These are phyloP conservation scores for Steinernema khuongi DNA, from an alignment of 1,140 invertebrate genomes.

Conservation along the genomic window DNA sequence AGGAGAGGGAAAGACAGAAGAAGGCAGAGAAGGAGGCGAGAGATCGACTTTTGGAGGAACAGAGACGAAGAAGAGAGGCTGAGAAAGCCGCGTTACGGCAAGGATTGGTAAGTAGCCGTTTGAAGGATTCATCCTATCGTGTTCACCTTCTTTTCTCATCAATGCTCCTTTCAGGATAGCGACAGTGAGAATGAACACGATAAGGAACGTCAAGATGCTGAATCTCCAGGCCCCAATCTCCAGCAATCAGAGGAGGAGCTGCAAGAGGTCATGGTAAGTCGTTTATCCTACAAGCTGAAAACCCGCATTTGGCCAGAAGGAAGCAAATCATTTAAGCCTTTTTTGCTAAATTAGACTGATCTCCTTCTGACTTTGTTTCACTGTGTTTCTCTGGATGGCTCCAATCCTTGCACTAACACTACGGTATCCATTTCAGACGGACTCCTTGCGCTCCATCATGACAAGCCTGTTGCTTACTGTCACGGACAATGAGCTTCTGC, in stretches of 20 bases:
- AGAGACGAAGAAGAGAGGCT: background rate
- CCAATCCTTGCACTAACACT: background rate
- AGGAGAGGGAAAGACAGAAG: background rate
- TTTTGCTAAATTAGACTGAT: too few species aligned
- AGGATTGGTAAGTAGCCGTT: slow-evolving; percentile 5
- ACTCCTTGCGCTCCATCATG: background rate
- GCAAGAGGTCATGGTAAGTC: background rate
- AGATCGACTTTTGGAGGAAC: background rate
- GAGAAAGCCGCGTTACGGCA: background rate
- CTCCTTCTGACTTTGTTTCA: too few species aligned
- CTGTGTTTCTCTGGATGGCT: too few species aligned
- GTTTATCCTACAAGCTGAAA: too few species aligned
- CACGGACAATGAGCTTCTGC: background rate
- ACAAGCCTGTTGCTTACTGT: background rate
- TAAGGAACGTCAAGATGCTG: too few species aligned
- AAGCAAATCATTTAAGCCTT: too few species aligned
- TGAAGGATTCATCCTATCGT: too few species aligned
- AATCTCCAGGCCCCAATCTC: background rate
- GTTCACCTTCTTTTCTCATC: background rate
- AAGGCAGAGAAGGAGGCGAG: background rate
- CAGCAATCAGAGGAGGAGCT: background rate
- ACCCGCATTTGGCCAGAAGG: too few species aligned
- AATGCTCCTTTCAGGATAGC: background rate
- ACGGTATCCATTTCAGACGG: background rate
- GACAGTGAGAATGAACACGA: background rate